phyloP scores from a whole-genome alignment of 2,888 invertebrate genomes.

The Amblyjoppa proteus region DNA sequence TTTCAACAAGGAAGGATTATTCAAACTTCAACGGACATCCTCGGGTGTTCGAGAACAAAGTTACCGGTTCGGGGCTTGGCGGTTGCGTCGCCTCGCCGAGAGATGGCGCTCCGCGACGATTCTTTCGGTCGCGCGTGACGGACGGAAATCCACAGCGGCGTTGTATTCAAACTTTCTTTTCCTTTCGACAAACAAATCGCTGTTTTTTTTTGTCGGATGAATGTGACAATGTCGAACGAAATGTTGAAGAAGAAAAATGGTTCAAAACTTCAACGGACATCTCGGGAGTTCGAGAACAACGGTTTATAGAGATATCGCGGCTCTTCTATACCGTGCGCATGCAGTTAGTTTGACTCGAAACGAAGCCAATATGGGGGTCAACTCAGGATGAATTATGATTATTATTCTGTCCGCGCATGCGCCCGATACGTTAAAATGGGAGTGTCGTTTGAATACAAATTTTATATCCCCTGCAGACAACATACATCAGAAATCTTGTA shows the following conservation, averaged over 20 bases:
- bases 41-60: not conserved
- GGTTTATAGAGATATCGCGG: too few species aligned
- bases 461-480: too few species aligned
- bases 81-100: not conserved
- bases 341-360: too few species aligned
- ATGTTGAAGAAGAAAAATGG: constrained; percentile 9
- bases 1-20: constrained; percentile 2
- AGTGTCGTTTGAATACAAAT: too few species aligned
- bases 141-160: too few species aligned
- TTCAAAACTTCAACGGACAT: not conserved
- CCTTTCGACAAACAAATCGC: constrained; percentile 6
- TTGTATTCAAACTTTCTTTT: not conserved
- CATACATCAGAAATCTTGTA: too few species aligned
- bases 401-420: too few species aligned
- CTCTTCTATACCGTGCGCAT: too few species aligned
- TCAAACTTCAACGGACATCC: not conserved
- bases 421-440: too few species aligned
- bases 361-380: too few species aligned
- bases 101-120: not conserved
- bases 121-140: not conserved
- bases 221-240: constrained; percentile 71
- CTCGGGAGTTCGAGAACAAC: not conserved
- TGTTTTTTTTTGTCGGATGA: constrained; percentile 27
- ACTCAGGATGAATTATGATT: too few species aligned
- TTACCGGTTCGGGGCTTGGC: not conserved